Evolutionary conservation across 2,113 vertebrate genomes (phyloP).

Genomic region (Lontra canadensis): DNA sequence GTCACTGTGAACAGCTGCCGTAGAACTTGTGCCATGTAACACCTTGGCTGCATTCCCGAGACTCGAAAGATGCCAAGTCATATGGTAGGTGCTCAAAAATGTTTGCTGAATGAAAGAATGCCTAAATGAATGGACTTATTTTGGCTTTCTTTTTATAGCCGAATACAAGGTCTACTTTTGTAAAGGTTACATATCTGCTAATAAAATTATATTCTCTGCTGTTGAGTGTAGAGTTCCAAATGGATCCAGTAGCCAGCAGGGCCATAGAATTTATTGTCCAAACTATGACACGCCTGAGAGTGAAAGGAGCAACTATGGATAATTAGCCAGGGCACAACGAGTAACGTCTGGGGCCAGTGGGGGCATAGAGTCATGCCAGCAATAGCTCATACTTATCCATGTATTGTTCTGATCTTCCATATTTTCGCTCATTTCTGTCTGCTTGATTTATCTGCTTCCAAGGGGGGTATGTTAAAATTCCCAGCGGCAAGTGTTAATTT

Average conservation of each 20-base stretch:
- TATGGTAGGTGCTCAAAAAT: background rate
- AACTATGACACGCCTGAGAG: background rate
- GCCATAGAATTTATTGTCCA: background rate
- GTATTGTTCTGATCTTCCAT: background rate
- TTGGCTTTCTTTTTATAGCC: background rate
- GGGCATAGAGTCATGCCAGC: background rate
- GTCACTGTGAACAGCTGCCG: background rate
- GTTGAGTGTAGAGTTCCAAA: background rate
- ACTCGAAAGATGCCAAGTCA: background rate
- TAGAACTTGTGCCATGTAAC: background rate
- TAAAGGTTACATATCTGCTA: conserved; percentile 1
- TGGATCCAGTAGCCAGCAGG: background rate
- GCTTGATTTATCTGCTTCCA: background rate
- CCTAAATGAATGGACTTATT: background rate
- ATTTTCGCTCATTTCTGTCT: background rate
- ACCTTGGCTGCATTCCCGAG: background rate
- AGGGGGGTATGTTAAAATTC: background rate
- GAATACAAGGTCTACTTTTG: background rate
- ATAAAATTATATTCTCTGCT: background rate
- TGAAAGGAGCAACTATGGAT: background rate
- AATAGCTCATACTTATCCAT: background rate
- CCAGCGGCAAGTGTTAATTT: background rate
- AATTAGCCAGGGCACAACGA: background rate
- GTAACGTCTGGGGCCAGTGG: background rate
- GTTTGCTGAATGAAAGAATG: background rate